Percentiles rank a stretch among this genome's conserved stretches.
Conservation (phyloP, 2,888 invertebrate genomes). For the Drosophila diplacantha region DNA sequence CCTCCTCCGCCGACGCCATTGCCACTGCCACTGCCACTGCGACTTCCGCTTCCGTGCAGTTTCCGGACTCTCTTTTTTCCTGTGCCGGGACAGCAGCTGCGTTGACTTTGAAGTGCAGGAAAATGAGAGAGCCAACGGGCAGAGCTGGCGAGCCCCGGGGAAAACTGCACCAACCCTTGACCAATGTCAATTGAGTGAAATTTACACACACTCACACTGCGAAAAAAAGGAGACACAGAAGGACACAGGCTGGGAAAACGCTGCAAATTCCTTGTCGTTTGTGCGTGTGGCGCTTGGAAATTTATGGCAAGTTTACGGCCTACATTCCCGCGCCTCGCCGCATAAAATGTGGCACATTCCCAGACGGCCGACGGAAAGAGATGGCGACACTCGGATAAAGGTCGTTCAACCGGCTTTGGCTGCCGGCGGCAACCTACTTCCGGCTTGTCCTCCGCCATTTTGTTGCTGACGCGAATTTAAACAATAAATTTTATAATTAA, state of each 20-base stretch:
- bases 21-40: conserved; percentile 68
- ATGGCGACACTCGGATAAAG: conserved; percentile 33
- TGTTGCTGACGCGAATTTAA: conserved; percentile 58
- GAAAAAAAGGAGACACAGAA: conserved; percentile 13
- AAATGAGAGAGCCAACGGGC: conserved; percentile 35
- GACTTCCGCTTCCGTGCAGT: conserved; percentile 72
- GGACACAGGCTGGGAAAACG: conserved; percentile 6
- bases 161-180: conserved; percentile 29
- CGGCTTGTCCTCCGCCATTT: conserved; percentile 63
- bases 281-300: conserved; percentile 57
- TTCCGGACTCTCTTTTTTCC: conserved; percentile 61
- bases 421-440: conserved; percentile 56
- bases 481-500: conserved; percentile 73
- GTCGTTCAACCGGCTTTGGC: conserved; percentile 66
- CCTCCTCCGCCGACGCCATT: conserved; percentile 27
- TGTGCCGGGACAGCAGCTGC: conserved; percentile 62
- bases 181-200: conserved; percentile 71
- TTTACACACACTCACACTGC: conserved; percentile 55
- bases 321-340: conserved; percentile 46
- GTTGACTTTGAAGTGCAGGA: conserved; percentile 68
- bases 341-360: conserved; percentile 71
- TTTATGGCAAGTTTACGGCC: conserved; percentile 68
- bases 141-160: conserved; percentile 29
- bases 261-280: conserved; percentile 50
- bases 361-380: conserved; percentile 31